These are phyloP conservation scores for Centropristis striata DNA, from an alignment of 2,113 vertebrate genomes.

Conservation along the genomic window DNA sequence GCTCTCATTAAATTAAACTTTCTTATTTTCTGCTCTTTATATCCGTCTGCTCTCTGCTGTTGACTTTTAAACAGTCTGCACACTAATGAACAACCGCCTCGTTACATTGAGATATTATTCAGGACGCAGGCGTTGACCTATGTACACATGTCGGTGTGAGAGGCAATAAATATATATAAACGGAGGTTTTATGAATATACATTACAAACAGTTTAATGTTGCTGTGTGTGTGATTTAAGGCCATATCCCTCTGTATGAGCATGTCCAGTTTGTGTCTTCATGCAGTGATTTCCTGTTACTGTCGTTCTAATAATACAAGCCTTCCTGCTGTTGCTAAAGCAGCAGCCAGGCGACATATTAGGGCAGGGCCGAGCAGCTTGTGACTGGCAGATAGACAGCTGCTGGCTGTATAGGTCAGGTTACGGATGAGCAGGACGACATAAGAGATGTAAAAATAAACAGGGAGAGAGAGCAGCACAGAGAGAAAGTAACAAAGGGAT, in stretches of 20 bases:
- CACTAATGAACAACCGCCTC: no score
- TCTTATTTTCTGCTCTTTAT: background rate
- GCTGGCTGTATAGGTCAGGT: constrained; percentile 39
- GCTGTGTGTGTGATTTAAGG: fast-evolving
- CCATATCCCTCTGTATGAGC: no score
- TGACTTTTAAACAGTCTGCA: no score
- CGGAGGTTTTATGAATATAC: no score
- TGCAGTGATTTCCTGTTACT: no score
- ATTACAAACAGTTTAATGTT: no score
- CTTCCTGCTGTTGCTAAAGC: constrained; percentile 6
- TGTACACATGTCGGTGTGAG: no score
- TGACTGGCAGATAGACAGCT: constrained; percentile 61
- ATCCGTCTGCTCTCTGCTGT: background rate
- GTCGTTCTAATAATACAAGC: constrained; percentile 50
- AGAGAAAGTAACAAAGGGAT: constrained; percentile 25
- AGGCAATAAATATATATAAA: no score
- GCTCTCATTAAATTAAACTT: no score
- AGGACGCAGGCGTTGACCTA: no score
- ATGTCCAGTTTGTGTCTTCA: no score
- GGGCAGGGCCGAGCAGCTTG: constrained; percentile 28
- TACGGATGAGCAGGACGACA: constrained; percentile 30
- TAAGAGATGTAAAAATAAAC: constrained; percentile 68
- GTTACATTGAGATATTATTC: no score
- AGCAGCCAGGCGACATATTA: constrained; percentile 50
- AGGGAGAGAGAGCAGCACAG: background rate